Conservation (phyloP, 2,113 vertebrate genomes). For the Mixornis gularis region DNA sequence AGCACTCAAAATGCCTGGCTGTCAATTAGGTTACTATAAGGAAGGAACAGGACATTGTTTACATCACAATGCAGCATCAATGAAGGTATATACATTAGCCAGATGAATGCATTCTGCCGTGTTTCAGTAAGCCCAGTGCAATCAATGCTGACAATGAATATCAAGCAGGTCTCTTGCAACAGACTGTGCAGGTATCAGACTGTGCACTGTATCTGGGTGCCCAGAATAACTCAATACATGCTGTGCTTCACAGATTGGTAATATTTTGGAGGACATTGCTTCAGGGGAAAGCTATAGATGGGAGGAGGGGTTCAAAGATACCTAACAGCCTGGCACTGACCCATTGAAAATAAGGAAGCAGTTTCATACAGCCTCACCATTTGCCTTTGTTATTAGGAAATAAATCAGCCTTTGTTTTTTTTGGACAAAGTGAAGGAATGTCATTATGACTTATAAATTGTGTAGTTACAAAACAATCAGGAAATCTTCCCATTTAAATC, state of each 20-base stretch:
- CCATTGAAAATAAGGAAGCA: constrained; percentile 64
- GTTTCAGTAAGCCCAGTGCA: neutral
- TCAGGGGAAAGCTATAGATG: neutral
- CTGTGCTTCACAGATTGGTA: neutral
- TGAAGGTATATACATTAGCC: constrained; percentile 60
- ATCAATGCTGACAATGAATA: constrained; percentile 31
- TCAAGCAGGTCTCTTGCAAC: constrained; percentile 6
- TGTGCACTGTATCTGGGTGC: neutral
- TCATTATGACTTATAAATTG: constrained; percentile 80
- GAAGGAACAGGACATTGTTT: constrained; percentile 41
- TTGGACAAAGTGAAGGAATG: constrained; percentile 72
- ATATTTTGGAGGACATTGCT: neutral
- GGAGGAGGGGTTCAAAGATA: constrained; percentile 16
- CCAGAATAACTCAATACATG: rapidly evolving
- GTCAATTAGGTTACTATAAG: constrained; percentile 48
- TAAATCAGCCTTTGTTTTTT: constrained; percentile 79
- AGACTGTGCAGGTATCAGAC: neutral
- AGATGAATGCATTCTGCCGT: constrained; percentile 39
- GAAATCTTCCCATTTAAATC: constrained; percentile 75
- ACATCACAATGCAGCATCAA: constrained; percentile 41
- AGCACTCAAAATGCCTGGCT: constrained; percentile 23
- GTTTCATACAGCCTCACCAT: constrained; percentile 62
- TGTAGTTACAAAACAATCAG: constrained; percentile 74
- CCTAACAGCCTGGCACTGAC: constrained; percentile 59
- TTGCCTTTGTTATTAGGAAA: constrained; percentile 76